Evolutionary conservation across 23 tunicate genomes (phyloP).

Genomic region (Oikopleura albicans): DNA sequence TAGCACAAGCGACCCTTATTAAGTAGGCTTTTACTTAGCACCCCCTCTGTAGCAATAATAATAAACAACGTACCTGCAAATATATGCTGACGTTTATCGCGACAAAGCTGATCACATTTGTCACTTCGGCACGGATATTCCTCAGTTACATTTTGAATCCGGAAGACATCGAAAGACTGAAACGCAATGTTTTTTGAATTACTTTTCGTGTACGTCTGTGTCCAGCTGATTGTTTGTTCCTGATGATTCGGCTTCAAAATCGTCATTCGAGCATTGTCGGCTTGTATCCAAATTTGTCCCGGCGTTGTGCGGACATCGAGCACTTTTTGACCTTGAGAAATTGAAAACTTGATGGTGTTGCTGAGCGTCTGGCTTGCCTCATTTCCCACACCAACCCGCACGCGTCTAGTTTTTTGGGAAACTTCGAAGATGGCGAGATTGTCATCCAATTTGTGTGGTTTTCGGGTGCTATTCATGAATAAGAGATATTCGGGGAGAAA

Average conservation of each 20-base stretch:
- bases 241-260: neutral
- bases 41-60: too few species aligned
- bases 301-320: neutral
- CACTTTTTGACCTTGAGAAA: neutral
- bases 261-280: neutral
- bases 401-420: neutral
- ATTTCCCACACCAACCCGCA: neutral
- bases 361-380: neutral
- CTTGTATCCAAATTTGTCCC: neutral
- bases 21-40: too few species aligned
- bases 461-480: neutral
- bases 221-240: neutral
- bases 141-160: neutral
- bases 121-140: neutral
- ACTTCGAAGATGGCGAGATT: neutral
- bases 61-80: too few species aligned
- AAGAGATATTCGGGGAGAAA: neutral
- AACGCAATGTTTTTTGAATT: neutral
- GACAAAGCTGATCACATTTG: neutral
- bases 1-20: too few species aligned
- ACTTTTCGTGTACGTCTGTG: neutral
- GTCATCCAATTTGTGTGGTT: neutral
- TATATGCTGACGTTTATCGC: neutral
- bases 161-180: neutral
- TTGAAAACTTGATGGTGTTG: neutral